Percentiles rank a stretch among this genome's conserved stretches.
Conservation (phyloP, 2,888 invertebrate genomes). For the Nephrotoma appendiculata region DNA sequence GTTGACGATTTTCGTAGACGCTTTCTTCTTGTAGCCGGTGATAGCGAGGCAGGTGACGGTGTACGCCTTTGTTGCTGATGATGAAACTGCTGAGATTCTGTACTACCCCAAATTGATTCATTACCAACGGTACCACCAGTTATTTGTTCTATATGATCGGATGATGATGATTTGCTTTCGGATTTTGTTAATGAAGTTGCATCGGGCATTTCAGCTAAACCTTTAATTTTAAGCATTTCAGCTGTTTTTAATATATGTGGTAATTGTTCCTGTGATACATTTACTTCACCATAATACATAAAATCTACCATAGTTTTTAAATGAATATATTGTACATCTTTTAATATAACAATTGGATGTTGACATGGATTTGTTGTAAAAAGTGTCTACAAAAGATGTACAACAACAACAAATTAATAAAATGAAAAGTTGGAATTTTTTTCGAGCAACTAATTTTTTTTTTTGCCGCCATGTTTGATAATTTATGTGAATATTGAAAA, state of each 20-base stretch:
- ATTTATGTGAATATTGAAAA: neutral
- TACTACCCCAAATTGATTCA: slow-evolving; percentile 37
- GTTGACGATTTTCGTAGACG: slow-evolving; percentile 50
- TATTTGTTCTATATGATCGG: slow-evolving; percentile 34
- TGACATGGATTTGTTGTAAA: slow-evolving; percentile 77
- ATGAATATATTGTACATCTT: slow-evolving; percentile 75
- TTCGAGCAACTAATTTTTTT: neutral
- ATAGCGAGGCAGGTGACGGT: slow-evolving; percentile 37
- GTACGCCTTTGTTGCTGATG: slow-evolving; percentile 38
- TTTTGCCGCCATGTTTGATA: slow-evolving; percentile 3
- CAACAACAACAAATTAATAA: slow-evolving; percentile 1
- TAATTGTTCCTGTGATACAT: slow-evolving; percentile 77
- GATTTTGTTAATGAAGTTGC: slow-evolving; percentile 58
- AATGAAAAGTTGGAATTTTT: neutral
- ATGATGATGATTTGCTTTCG: slow-evolving; percentile 41
- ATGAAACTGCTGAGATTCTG: slow-evolving; percentile 39
- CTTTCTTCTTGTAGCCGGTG: slow-evolving; percentile 46
- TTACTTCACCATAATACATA: slow-evolving; percentile 87
- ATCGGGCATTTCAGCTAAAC: slow-evolving; percentile 74
- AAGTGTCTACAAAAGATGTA: slow-evolving; percentile 42
- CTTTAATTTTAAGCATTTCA: slow-evolving; percentile 76
- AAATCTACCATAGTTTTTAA: slow-evolving; percentile 80
- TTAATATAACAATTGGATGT: slow-evolving; percentile 79
- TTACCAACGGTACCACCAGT: slow-evolving; percentile 26
- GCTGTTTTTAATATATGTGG: slow-evolving; percentile 69